These are phyloP conservation scores for Piaya cayana DNA, from an alignment of 2,113 vertebrate species.

Conservation along the genomic window DNA sequence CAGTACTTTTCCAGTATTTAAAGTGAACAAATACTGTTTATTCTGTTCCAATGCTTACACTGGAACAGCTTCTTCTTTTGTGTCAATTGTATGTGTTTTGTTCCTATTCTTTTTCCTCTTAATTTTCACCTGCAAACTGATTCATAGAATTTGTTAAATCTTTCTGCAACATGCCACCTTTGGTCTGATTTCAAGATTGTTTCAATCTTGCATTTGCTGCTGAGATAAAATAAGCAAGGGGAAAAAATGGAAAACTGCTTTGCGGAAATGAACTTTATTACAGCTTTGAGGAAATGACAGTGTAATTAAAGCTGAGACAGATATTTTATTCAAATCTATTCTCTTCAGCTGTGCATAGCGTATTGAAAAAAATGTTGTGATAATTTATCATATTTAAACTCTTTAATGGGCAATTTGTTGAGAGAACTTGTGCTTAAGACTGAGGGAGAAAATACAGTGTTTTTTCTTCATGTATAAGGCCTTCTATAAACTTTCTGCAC, in stretches of 20 bases:
- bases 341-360: conserved; percentile 10
- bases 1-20: not conserved
- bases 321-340: conserved; percentile 14
- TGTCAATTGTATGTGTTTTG: not conserved
- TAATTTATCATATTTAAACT: not conserved
- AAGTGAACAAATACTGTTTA: not conserved
- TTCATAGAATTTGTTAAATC: not conserved
- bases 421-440: not conserved
- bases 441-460: not conserved
- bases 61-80: not conserved
- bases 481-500: not conserved
- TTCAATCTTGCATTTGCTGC: not conserved
- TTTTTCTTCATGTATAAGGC: not conserved
- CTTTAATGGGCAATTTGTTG: not conserved
- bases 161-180: not conserved
- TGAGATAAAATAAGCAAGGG: conserved; percentile 35
- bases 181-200: not conserved
- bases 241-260: conserved; percentile 1
- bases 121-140: not conserved
- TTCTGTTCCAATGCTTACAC: not conserved
- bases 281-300: conserved; percentile 43
- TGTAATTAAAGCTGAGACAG: conserved; percentile 34
- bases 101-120: not conserved
- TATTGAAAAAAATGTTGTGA: not conserved
- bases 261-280: conserved; percentile 31